Conservation (phyloP, 53 echinoderm and acorn worm species). For the Antedon mediterranea region DNA sequence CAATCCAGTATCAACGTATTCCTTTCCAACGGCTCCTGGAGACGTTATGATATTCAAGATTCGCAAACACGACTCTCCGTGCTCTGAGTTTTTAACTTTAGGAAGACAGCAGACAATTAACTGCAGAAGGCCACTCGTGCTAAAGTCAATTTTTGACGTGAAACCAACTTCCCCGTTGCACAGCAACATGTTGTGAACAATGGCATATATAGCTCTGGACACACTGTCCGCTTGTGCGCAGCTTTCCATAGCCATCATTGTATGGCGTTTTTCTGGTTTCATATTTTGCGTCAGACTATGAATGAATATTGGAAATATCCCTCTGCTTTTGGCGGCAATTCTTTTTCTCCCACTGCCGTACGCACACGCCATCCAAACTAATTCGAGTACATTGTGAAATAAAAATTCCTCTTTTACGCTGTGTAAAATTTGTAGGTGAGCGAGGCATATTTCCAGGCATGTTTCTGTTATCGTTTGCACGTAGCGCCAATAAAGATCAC, state of each 20-base stretch:
- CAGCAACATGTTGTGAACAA: not conserved
- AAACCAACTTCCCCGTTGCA: not conserved
- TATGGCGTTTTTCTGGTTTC: not conserved
- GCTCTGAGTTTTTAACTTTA: not conserved
- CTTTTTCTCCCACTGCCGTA: not conserved
- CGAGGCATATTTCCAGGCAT: not conserved
- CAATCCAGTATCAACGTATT: slow-evolving; percentile 37
- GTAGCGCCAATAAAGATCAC: not conserved
- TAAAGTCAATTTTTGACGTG: not conserved
- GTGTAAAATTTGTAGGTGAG: not conserved
- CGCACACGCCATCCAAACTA: not conserved
- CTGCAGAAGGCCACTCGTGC: not conserved
- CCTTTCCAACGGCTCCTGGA: slow-evolving; percentile 62
- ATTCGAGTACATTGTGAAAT: not conserved
- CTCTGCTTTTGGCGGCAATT: not conserved
- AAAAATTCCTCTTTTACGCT: not conserved
- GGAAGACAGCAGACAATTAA: not conserved
- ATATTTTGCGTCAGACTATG: not conserved
- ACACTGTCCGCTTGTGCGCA: not conserved
- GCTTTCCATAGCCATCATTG: not conserved
- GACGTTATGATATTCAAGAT: slow-evolving; percentile 37
- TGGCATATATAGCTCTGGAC: not conserved
- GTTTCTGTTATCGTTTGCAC: not conserved
- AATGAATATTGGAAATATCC: not conserved
- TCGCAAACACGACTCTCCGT: slow-evolving; percentile 58